Conservation (phyloP, 2,113 vertebrate genomes). For the Solea solea region DNA sequence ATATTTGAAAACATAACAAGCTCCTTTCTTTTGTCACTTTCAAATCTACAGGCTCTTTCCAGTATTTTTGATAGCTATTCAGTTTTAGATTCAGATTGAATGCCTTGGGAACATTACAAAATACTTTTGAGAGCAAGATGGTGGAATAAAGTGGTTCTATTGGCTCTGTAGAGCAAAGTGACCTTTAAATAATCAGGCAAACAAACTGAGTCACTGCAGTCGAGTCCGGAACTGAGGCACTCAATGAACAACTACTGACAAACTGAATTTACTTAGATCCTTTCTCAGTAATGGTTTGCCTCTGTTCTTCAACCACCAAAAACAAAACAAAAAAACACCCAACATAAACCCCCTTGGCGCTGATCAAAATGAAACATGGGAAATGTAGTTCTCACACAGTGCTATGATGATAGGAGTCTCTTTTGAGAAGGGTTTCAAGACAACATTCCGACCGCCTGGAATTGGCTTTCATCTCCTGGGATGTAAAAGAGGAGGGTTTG, state of each 20-base stretch:
- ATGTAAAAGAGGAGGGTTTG: slow-evolving; percentile 70
- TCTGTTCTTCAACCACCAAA: slow-evolving; percentile 29
- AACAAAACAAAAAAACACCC: slow-evolving; percentile 22
- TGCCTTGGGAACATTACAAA: slow-evolving; percentile 51
- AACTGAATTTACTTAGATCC: slow-evolving; percentile 61
- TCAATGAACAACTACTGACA: slow-evolving; percentile 63
- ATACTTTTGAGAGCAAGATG: slow-evolving; percentile 56
- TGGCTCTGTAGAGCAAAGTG: slow-evolving; percentile 63
- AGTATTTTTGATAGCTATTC: slow-evolving; percentile 52
- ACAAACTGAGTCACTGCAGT: slow-evolving; percentile 65
- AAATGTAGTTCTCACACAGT: slow-evolving; percentile 75
- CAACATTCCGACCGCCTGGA: slow-evolving; percentile 68
- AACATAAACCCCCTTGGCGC: slow-evolving; percentile 47
- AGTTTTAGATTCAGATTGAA: slow-evolving; percentile 48
- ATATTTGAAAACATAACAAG: slow-evolving; percentile 48
- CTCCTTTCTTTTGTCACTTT: slow-evolving; percentile 31
- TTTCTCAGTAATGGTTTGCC: slow-evolving; percentile 19
- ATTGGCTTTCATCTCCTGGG: slow-evolving; percentile 78
- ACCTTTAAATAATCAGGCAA: slow-evolving; percentile 79
- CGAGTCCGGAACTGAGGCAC: slow-evolving; percentile 42
- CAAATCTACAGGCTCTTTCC: slow-evolving; percentile 27
- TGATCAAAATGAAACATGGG: slow-evolving; percentile 77
- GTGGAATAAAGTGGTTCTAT: slow-evolving; percentile 52
- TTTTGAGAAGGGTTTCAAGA: slow-evolving; percentile 70
- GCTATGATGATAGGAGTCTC: slow-evolving; percentile 70